Evolutionary conservation across 1,140 invertebrate genomes (phyloP), one percentile per base, ranked within the genome.

Genomic region (Drosophila sucinea): DNA sequence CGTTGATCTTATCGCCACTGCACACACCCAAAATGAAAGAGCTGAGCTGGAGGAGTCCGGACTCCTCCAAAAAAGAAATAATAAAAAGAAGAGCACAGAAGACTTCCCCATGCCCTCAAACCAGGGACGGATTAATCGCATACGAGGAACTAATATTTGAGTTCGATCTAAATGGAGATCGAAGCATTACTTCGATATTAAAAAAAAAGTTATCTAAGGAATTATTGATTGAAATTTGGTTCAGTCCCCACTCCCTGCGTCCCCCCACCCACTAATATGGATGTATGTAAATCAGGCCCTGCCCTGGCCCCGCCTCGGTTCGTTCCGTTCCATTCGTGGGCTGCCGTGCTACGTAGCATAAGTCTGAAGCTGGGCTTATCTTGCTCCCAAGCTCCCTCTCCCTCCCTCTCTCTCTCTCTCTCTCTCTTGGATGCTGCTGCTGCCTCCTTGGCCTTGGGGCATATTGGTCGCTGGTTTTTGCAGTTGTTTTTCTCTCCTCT

Each of bases 11-110:
- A 87, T 87, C 83, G 70, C 44, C 30, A 32, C 40, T 67, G 67
- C 79, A 77, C 82, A 87, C 75, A 79, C 79, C 79, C 79, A 89
- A 89, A 82, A 87, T 73, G 65, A 82, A 79, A 86, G 69, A 87
- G 83, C 60, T 67, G n/a, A 82, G 83, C 61, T 70, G 44, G 17
- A 41, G 55, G 55, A 58, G 32, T 35, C 10, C 61, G 63, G 57
- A 23, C 40, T 41, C 40, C 82, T 17, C 63, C 56, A 55, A 74
- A 76, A 79, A 58, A 56, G 47, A 61, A 58, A 17, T 44, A 47
- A 77, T 67, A 10, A 67, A 66, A 11, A 51, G 23, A 56, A 51
- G 4, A 33, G 1, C 56, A 55, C 70, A 70, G 44, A 70, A 63
- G 67, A 72, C 69, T 66, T 73, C n/a, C 17, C 6, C 11, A 32